These are phyloP conservation scores for Gymnocheta viridis DNA, from an alignment of 2,888 invertebrate species.

Conservation along the genomic window DNA sequence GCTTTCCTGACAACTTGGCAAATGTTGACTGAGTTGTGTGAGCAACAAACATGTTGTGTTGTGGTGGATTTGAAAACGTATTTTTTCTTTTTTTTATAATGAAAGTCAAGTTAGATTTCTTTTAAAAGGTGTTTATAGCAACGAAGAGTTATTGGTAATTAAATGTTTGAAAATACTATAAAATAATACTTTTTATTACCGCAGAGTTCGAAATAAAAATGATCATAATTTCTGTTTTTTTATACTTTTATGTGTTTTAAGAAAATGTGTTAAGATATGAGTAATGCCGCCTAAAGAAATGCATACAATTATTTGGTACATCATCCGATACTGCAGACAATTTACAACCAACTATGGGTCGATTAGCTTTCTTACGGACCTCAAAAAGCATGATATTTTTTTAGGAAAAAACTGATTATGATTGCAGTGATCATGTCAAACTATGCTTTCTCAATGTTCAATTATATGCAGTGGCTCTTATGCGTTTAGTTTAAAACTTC, in stretches of 20 bases:
- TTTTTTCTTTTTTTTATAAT: neutral
- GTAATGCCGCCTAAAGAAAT: too few species aligned
- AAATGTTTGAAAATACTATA: slow-evolving; percentile 7
- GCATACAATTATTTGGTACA: too few species aligned
- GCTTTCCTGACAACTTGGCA: neutral
- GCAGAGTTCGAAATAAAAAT: neutral
- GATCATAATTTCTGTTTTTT: neutral
- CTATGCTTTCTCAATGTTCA: too few species aligned
- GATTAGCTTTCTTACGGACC: too few species aligned
- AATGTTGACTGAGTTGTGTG: neutral
- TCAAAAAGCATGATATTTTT: too few species aligned
- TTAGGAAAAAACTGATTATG: too few species aligned
- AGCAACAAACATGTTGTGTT: neutral
- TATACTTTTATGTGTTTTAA: neutral
- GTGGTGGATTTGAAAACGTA: neutral
- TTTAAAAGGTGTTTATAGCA: slow-evolving; percentile 16
- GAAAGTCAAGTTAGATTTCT: slow-evolving; percentile 26
- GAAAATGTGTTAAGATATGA: too few species aligned
- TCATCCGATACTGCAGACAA: too few species aligned
- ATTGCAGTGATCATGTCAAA: too few species aligned
- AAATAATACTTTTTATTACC: slow-evolving; percentile 11
- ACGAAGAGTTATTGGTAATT: slow-evolving; percentile 39
- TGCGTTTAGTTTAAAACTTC: too few species aligned
- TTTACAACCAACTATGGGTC: too few species aligned
- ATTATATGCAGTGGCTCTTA: too few species aligned